A percentile compares a stretch with the other conserved stretches of the same genome.
phyloP scores from a whole-genome alignment of 2,797 vertebrate species.

The Taenioides sp. region DNA sequence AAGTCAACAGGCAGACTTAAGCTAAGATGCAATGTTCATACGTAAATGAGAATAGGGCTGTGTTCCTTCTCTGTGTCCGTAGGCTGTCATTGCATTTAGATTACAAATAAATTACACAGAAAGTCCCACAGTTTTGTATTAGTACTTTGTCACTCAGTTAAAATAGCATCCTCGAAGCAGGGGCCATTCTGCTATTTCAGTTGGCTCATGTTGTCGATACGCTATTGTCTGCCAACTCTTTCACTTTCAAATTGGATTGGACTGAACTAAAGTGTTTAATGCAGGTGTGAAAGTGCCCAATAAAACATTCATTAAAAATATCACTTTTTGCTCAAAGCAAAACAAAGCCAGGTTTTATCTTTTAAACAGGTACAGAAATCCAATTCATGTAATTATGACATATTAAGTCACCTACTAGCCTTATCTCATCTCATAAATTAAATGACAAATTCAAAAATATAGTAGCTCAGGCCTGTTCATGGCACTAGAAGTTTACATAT shows the following conservation, averaged over 20 bases:
- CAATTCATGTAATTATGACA: background rate
- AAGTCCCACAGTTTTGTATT: conserved; percentile 1
- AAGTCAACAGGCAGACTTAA: conserved; percentile 6
- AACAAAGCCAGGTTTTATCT: background rate
- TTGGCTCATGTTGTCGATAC: background rate
- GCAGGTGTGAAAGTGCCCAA: conserved; percentile 7
- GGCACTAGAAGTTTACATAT: no score
- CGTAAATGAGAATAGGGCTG: conserved; percentile 2
- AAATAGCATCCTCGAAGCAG: conserved; percentile 5
- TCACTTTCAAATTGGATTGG: conserved; percentile 8
- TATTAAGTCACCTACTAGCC: no score
- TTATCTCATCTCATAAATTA: no score
- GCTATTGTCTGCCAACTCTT: background rate
- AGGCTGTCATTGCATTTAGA: background rate
- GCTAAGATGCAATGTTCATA: background rate
- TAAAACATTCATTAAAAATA: conserved; percentile 6
- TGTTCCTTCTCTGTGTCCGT: background rate
- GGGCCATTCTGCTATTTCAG: background rate
- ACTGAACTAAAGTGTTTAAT: conserved; percentile 9
- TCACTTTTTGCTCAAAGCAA: background rate
- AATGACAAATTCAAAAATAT: no score
- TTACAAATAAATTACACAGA: background rate
- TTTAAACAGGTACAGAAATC: background rate
- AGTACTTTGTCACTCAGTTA: background rate
- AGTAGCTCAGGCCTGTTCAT: no score